Base-by-base conservation (phyloP, 2,797 vertebrate species). In the Atherinosoma microstoma region DNA sequence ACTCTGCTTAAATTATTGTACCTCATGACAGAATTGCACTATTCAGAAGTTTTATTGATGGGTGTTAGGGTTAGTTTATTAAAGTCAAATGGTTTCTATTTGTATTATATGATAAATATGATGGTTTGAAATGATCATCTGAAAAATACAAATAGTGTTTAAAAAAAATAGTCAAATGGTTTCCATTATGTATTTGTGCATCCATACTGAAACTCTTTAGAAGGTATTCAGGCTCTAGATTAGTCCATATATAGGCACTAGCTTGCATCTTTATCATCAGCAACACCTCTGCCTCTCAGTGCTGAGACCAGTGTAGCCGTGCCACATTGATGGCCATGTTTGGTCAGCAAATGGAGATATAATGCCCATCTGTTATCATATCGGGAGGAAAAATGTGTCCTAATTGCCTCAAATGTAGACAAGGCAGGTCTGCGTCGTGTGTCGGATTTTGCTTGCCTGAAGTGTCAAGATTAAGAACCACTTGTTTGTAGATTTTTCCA, bases 311-410 rank as follows among this genome's bases (percentile, higher is more conserved):
- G 70, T 64, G 84, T 74, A 83, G 87, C 91, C 38, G 58, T 93
- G 93, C 91, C 91, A 90, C 91, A 87, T 92, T 76, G 89, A 93
- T 95, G 93, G 89, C 96, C 95, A 94, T 94, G 94, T 94, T 93
- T 96, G 94, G 93, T 91, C 92, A 92, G 86, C 80, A 79, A 92
- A 72, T 3, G 84, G 72, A 88, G 84, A 93, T 92, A 94, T 89
- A 94, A 93, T 93, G 89, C 81, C 89, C 89, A 89, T 94, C 94
- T 93, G 91, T 95, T 95, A 95, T 96, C 95, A 82, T 91, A 84
- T 89, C 80, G 40, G 73, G 83, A 91, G 86, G 85, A 87, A 95
- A 51, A 96, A 95, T 88, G 89, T 22, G 16, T 76, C 86, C 93
- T 94, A 94, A 94, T 94, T 92, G 93, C 89, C 90, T 92, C 88